Evolutionary conservation across 2,888 invertebrate species (phyloP), one percentile per base, ranked within the genome.

Genomic region (Meiosimyza decipiens): DNA sequence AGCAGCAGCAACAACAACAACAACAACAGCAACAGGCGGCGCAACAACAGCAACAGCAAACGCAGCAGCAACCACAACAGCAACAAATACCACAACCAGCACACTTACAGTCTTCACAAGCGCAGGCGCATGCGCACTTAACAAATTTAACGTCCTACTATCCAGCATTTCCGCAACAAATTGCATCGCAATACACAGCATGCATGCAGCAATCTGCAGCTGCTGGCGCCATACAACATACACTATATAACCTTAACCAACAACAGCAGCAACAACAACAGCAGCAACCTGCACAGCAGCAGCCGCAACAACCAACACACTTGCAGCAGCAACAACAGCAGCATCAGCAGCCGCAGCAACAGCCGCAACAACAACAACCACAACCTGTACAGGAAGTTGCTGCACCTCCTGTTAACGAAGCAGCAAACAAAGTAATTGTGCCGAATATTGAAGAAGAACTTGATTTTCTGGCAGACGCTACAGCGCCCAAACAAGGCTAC

Each of bases 361-460:
- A 77, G 49, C 84, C 84, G 52, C 84, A 85, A 13, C 80, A 78
- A 52, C 79, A 80, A 71, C 79, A 75, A n/a, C 79, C 78, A 15
- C 80, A 80, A 22, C 80, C 77, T 57, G 73, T 75, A 18, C 81
- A 80, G 47, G 77, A 67, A 60, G 64, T 52, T 6, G 71, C 74
- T 16, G 73, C 81, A 47, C 75, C 78, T 62, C 80, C 84, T 65
- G 80, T 90, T 87, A 91, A 91, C 79, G 92, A 92, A 86, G 91
- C 91, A 82, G 91, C 92, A 87, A 93, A 93, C 79, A 94, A 94
- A 90, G 94, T 95, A 81, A 93, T 95, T 82, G 94, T 95, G 83
- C 95, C 95, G 81, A 94, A 95, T 88, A 94, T 95, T 86, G 95
- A 95, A 88, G 94, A 95, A 88, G 95, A 95, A 88, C 89, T 95